Percentiles rank a stretch among this genome's conserved stretches.
phyloP scores from a whole-genome alignment of 2,113 vertebrate genomes.

The Dipodomys merriami region DNA sequence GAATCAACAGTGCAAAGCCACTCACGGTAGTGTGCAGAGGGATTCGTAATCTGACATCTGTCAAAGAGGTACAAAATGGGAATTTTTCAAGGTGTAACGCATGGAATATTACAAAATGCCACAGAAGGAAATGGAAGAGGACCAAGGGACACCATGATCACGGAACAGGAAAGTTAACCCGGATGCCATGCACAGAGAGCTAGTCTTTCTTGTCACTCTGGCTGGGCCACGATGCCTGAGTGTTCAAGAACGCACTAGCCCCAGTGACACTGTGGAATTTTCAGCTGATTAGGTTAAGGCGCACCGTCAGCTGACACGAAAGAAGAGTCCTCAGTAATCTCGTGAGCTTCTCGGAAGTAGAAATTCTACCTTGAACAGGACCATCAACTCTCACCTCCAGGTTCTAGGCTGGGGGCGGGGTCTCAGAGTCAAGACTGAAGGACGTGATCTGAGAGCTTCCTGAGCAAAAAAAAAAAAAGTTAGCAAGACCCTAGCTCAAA shows the following conservation, averaged over 20 bases:
- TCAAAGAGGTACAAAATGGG: not conserved
- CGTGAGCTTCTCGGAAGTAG: not conserved
- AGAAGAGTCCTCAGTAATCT: too few species aligned
- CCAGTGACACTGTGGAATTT: too few species aligned
- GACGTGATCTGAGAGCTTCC: too few species aligned
- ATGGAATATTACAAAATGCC: not conserved
- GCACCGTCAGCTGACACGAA: not conserved
- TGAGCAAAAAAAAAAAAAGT: too few species aligned
- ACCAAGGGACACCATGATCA: not conserved
- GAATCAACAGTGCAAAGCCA: not conserved
- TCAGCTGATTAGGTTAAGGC: too few species aligned
- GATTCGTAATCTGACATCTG: not conserved
- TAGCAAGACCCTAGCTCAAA: too few species aligned
- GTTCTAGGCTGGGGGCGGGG: too few species aligned
- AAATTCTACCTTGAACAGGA: too few species aligned
- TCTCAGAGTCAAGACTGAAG: too few species aligned
- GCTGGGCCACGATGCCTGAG: not conserved
- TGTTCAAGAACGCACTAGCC: rapidly evolving
- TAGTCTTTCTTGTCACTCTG: rapidly evolving
- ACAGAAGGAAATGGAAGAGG: not conserved
- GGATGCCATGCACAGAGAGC: not conserved
- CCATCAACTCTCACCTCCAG: rapidly evolving
- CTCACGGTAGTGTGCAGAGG: too few species aligned
- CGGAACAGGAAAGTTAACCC: not conserved
- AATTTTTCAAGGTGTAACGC: not conserved